Evolutionary conservation across 2,888 invertebrate genomes (phyloP), one percentile per base, ranked within the genome.

Genomic region (Exephanes ischioxanthus): DNA sequence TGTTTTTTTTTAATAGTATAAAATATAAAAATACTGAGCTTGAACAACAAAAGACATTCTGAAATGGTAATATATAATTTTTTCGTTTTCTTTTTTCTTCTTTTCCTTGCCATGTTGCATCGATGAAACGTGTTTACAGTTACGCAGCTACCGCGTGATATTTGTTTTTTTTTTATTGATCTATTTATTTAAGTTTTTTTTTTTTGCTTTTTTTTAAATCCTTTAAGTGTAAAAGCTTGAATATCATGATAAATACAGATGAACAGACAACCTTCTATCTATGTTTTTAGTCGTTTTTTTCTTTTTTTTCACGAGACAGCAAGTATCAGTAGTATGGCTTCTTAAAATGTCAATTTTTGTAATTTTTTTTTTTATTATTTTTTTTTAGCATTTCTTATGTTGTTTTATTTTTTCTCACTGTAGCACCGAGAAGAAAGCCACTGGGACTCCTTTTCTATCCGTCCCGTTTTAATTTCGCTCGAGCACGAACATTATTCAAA

Each of bases 21-120:
- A 89, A 90, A 91, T 92, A 92, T 88, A 93, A 93, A 94, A 94
- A 94, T 94, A 94, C 93, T 94, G 94, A 92, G 91, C 90, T 58
- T 92, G 82, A 92, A 91, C 86, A 90, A 91, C 90, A 82, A 89
- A 88, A 85, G 80, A 86, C 83, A 86, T 83, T 80, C 26, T 22
- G 58, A 68, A 84, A 83, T 76, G 76, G 72, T 80, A 80, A 85
- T 80, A 80, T 83, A 79, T 68, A 37, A 75, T 84, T 68, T 79
- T 77, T 53, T n/a, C 53, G 80, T 77, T 41, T 87, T 88, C n/a
- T n/a, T 88, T 88, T 88, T 45, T 75, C 45, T 75, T 83, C 71
- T 70, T 72, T 33, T 67, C 51, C 73, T 84, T 84, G 81, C 83
- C 80, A 76, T 85, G 83, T 83, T 87, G 83, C 80, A 81, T 86